phyloP scores from a whole-genome alignment of 2,888 invertebrate genomes.

The Drosophila rellima region DNA sequence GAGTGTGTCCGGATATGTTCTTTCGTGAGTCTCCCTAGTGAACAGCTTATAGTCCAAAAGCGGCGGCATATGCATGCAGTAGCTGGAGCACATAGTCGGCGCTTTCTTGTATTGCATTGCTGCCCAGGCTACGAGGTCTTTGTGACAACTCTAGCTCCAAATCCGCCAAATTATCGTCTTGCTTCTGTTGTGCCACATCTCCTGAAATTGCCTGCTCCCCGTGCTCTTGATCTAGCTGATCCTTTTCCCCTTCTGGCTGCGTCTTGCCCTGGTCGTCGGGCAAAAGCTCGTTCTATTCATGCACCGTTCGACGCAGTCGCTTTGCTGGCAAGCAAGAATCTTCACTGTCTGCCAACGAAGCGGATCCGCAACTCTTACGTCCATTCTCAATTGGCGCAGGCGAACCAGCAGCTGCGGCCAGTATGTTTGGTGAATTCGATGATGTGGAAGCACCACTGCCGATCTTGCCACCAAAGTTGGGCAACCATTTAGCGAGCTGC shows the following conservation, averaged over 20 bases:
- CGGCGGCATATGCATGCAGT: constrained; percentile 68
- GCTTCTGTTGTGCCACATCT: constrained; percentile 19
- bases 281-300: constrained; percentile 82
- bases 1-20: constrained; percentile 52
- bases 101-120: constrained; percentile 69
- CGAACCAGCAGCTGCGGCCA: constrained; percentile 62
- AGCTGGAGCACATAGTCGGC: constrained; percentile 71
- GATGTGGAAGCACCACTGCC: constrained; percentile 70
- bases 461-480: constrained; percentile 88
- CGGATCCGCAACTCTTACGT: constrained; percentile 77
- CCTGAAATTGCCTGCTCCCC: constrained; percentile 1
- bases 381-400: constrained; percentile 79
- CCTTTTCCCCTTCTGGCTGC: neutral
- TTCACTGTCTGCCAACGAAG: constrained; percentile 73
- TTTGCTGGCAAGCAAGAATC: constrained; percentile 84
- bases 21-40: constrained; percentile 9
- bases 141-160: constrained; percentile 61
- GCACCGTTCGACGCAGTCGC: constrained; percentile 79
- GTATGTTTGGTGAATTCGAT: constrained; percentile 66
- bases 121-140: constrained; percentile 64
- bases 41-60: constrained; percentile 59
- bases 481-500: constrained; percentile 92
- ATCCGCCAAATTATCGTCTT: constrained; percentile 37
- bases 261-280: constrained; percentile 58
- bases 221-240: constrained; percentile 11